Evolutionary conservation across 2,797 vertebrate genomes (phyloP).

Genomic region (Kryptopterus vitreolus): DNA sequence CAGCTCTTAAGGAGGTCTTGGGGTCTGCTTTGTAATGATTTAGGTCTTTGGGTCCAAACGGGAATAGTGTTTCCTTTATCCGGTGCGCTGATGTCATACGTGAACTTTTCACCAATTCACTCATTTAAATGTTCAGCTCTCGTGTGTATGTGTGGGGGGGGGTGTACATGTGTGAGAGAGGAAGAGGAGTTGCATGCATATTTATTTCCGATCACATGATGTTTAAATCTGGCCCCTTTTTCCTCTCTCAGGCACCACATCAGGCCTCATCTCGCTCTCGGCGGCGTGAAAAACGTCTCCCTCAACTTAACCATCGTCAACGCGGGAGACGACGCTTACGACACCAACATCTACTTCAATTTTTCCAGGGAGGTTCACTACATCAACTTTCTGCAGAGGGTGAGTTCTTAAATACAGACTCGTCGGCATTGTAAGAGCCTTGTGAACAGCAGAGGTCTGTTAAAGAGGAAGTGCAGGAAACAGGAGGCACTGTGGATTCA

Average conservation of each 20-base stretch:
- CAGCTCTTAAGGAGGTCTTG: slow-evolving; percentile 28
- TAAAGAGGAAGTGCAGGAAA: slow-evolving; percentile 28
- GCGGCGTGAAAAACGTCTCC: slow-evolving; percentile 92
- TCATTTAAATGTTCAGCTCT: slow-evolving; percentile 17
- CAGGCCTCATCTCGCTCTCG: slow-evolving; percentile 85
- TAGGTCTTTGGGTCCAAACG: slow-evolving; percentile 5
- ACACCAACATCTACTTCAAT: slow-evolving; percentile 95
- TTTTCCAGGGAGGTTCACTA: slow-evolving; percentile 95
- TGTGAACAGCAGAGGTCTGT: not conserved
- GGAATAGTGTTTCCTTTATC: slow-evolving; percentile 23
- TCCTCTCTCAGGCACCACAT: slow-evolving; percentile 62
- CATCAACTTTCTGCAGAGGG: slow-evolving; percentile 99
- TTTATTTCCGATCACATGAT: too few species aligned
- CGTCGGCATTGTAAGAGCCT: not conserved
- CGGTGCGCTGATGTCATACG: not conserved
- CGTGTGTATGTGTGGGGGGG: not conserved
- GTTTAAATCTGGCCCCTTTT: not conserved
- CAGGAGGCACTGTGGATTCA: slow-evolving; percentile 19
- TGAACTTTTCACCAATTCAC: slow-evolving; percentile 1
- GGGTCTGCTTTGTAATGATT: slow-evolving; percentile 5
- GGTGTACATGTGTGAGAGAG: not conserved
- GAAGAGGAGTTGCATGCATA: too few species aligned
- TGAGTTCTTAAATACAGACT: slow-evolving; percentile 64
- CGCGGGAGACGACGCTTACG: slow-evolving; percentile 91
- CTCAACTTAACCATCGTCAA: slow-evolving; percentile 92